Conservation (phyloP, 2,113 vertebrate species). For the Coryphaenoides rupestris region DNA sequence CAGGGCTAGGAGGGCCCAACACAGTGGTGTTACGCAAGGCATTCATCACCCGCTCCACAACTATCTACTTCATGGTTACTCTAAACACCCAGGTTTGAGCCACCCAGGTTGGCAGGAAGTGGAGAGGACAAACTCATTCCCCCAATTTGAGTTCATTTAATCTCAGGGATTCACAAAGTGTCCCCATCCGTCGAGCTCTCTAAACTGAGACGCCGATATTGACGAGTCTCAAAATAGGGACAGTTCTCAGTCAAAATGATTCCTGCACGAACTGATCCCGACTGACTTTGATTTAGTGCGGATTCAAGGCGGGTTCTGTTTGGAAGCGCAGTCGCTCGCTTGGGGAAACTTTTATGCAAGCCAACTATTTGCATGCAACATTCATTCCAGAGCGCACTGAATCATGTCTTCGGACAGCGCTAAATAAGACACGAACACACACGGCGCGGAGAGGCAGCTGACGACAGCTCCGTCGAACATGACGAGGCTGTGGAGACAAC, state of each 20-base stretch:
- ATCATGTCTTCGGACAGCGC: not conserved
- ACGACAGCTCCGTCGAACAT: conserved; percentile 26
- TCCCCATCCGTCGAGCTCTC: too few species aligned
- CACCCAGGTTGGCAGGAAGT: conserved; percentile 47
- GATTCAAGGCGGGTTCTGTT: not conserved
- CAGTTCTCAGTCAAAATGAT: too few species aligned
- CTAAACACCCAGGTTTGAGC: conserved; percentile 60
- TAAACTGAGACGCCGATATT: not conserved
- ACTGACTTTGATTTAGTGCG: not conserved
- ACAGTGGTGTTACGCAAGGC: conserved; percentile 41
- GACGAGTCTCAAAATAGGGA: conserved; percentile 14
- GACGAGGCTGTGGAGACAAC: conserved; percentile 44
- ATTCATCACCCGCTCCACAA: conserved; percentile 57
- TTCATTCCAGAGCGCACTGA: not conserved
- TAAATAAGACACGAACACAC: conserved; percentile 31
- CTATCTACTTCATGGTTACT: conserved; percentile 44
- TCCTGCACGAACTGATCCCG: too few species aligned
- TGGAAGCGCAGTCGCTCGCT: too few species aligned
- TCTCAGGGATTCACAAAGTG: too few species aligned
- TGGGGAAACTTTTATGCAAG: not conserved
- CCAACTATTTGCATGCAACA: not conserved
- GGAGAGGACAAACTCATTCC: conserved; percentile 11
- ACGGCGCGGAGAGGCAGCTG: conserved; percentile 24
- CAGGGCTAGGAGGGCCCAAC: conserved; percentile 33
- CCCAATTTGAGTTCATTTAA: too few species aligned